Evolutionary conservation across 2,113 vertebrate species (phyloP), one percentile per base, ranked within the genome.

Genomic region (Oncorhynchus clarkii): DNA sequence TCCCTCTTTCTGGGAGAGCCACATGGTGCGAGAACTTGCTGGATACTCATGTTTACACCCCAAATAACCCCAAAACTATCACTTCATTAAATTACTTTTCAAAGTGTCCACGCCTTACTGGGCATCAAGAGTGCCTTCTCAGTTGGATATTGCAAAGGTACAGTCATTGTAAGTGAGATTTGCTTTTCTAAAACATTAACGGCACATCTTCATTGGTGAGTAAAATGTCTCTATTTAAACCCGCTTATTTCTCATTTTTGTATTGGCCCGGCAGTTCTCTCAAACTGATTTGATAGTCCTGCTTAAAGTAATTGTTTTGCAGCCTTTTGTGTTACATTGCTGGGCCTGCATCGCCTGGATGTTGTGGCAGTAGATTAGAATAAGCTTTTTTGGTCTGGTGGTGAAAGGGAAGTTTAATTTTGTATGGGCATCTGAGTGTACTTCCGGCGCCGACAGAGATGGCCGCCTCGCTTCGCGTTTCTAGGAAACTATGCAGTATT

Each of bases 341-440:
- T 39, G 76, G 64, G 71, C 71, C 72, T 34, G n/a, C 14, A 39
- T 29, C 68, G 22, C n/a, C 70, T 27, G 72, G 67, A 76, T 76
- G 51, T 82, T 68, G 71, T 68, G 24, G 14, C 11, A 71, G 59
- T 24, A 65, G 57, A 48, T 73, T 49, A 80, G 69, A 75, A 73
- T 70, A 7, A 54, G 26, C 1, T 60, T 75, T 66, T 73, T 66
- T 71, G 59, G 51, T 24, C 57, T 29, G 27, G 13, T 77, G 64
- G 62, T 75, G 48, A 67, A 67, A 71, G 62, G 71, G 49, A 80
- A 26, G 72, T 67, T 78, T 75, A 72, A 79, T 79, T 79, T 70
- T 4, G 29, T 72, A 29, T 49, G n/a, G 24, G 34, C 64, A 45
- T 26, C 13, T 57, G 26, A 27, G 26, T 27, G 26, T 27, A 27